Conservation (phyloP, 2,113 vertebrate species). For the Sturnus vulgaris region DNA sequence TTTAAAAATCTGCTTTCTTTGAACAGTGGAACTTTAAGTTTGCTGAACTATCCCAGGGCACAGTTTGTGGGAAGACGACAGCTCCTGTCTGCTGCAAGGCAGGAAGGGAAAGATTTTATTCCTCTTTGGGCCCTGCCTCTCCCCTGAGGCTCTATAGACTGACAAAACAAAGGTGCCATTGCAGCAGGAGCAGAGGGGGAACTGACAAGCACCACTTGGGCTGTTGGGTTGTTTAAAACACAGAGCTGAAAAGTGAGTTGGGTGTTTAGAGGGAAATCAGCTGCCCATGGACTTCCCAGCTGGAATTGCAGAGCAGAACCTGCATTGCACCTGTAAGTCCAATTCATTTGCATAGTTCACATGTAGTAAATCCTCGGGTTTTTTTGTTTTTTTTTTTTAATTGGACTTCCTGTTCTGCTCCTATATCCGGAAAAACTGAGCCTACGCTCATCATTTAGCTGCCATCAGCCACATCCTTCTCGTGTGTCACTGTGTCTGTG, state of each 20-base stretch:
- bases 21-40: neutral
- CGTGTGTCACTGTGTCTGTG: too few relatives aligned
- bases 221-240: fast-evolving
- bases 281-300: neutral
- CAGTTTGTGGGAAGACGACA: neutral
- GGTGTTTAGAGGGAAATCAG: neutral
- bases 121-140: neutral
- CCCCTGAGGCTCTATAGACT: neutral
- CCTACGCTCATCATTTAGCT: neutral
- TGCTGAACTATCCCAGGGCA: neutral
- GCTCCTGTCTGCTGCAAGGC: neutral
- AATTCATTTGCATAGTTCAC: fast-evolving
- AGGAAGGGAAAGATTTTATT: neutral
- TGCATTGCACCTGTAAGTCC: neutral
- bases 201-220: neutral
- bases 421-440: neutral
- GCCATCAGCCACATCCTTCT: neutral
- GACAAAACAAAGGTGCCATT: neutral
- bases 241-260: neutral
- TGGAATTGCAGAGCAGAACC: neutral
- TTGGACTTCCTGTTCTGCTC: neutral
- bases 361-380: fast-evolving
- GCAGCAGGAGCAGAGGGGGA: neutral
- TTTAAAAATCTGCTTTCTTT: neutral
- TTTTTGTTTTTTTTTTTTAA: too few relatives aligned